These are phyloP conservation scores for Hesperia comma DNA, from an alignment of 2,888 invertebrate genomes.

Conservation along the genomic window DNA sequence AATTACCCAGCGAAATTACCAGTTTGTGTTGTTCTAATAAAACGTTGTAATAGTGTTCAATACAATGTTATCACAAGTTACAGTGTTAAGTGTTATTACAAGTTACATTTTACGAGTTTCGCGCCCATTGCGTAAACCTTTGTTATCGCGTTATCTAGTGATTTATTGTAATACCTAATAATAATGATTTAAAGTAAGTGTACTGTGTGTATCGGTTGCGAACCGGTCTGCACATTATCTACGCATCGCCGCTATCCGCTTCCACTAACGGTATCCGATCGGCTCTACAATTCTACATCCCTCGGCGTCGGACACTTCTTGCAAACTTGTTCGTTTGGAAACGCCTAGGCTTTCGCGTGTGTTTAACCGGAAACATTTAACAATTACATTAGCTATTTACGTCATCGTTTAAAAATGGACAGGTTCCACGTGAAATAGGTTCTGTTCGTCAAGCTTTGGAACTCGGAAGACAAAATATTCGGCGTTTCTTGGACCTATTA, in stretches of 20 bases:
- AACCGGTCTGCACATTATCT: slow-evolving; percentile 72
- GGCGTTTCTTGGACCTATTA: slow-evolving; percentile 36
- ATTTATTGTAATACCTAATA: slow-evolving; percentile 30
- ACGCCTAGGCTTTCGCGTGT: slow-evolving; percentile 22
- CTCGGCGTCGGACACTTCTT: slow-evolving; percentile 20
- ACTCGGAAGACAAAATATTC: slow-evolving; percentile 24
- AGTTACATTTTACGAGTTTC: slow-evolving; percentile 27
- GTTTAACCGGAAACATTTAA: slow-evolving; percentile 27
- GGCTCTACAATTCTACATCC: slow-evolving; percentile 43
- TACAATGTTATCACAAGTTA: slow-evolving; percentile 28
- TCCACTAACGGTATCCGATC: slow-evolving; percentile 70
- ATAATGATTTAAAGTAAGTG: slow-evolving; percentile 16
- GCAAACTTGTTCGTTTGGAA: slow-evolving; percentile 22
- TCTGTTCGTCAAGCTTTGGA: slow-evolving; percentile 3
- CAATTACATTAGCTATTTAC: slow-evolving; percentile 22
- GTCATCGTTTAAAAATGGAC: slow-evolving; percentile 19
- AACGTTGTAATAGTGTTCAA: slow-evolving; percentile 1
- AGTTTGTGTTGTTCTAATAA: background rate
- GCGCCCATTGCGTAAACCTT: slow-evolving; percentile 23
- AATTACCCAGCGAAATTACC: too few species aligned
- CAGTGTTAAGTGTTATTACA: slow-evolving; percentile 25
- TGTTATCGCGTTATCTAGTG: slow-evolving; percentile 33
- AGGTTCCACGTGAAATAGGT: slow-evolving; percentile 1
- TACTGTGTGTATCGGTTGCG: slow-evolving; percentile 36
- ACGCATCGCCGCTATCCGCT: slow-evolving; percentile 67